Evolutionary conservation across 2,888 invertebrate species (phyloP).

Genomic region (Polyommatus iphigenia): DNA sequence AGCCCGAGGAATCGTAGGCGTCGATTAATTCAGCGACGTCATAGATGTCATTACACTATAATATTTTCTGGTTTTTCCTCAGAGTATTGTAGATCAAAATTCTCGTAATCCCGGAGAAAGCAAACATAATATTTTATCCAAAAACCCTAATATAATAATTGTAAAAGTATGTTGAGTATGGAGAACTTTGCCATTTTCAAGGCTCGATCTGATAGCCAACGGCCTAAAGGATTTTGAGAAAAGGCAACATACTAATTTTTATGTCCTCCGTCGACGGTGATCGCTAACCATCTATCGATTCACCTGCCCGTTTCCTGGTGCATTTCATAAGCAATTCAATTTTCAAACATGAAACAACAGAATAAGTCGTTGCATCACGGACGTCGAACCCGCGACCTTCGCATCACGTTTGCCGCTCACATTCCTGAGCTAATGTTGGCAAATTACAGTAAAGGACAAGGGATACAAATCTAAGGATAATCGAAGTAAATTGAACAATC

Average conservation of each 20-base stretch:
- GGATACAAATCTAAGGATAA: background rate
- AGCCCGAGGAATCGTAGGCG: background rate
- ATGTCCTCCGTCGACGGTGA: background rate
- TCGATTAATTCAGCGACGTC: background rate
- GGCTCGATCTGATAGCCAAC: too few species aligned
- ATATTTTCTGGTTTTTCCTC: background rate
- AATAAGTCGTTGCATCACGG: background rate
- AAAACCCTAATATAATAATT: too few species aligned
- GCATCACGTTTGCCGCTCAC: background rate
- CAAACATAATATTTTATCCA: too few species aligned
- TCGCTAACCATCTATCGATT: background rate
- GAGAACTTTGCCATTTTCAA: too few species aligned
- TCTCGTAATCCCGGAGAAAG: too few species aligned
- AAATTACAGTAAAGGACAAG: background rate
- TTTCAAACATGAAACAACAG: background rate
- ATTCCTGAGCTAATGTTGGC: background rate
- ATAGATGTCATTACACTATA: background rate
- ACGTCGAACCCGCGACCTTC: background rate
- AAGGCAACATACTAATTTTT: background rate
- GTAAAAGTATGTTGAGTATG: too few species aligned
- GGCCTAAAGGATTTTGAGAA: background rate
- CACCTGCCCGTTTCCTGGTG: background rate
- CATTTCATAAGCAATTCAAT: background rate
- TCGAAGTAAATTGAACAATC: background rate
- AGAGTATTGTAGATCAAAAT: background rate